Evolutionary conservation across 2,113 vertebrate genomes (phyloP), one percentile per base, ranked within the genome.

Genomic region (Aspiorhynchus laticeps): DNA sequence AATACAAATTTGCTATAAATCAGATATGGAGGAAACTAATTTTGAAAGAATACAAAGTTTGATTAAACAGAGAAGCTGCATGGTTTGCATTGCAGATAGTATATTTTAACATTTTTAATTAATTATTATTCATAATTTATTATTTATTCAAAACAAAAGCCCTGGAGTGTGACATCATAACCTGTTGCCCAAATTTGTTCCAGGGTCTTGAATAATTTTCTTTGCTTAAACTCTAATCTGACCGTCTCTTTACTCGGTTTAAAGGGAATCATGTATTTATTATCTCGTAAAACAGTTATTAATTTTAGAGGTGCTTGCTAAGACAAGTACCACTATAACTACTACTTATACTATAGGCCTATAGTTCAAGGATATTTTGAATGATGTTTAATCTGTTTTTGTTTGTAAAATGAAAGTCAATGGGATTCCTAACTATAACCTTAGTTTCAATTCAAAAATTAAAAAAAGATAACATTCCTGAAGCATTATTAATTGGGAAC

Each of bases 21-120:
- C 43, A 15, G 46, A 77, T 7, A 53, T 77, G 26, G 17, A 4
- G 15, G 65, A 33, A 19, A 19, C 7, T 33, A 2, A 17, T 67
- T 67, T 7, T 19, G 65, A 51, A 51, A 51, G 48, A 77, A 77
- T 33, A 51, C 46, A 53, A 76, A 59, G 56, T 59, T 59, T 59
- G 21, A 59, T 46, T 3, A 5, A 43, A n/a, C 14, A 46, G 53
- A 56, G 19, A 56, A 59, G 56, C 56, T 59, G 56, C 7, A n/a
- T n/a, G 56, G 56, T 61, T 51, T 77, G 43, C 75, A 31, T 77
- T 53, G 26, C 46, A 77, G 26, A 53, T 77, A 48, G 11, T 26
- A 28, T 75, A 46, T 43, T 43, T 75, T 46, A 46, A n/a, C 41
- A 75, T 75, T 46, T 75, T 46, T 75, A 17, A 75, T 46, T 51